Evolutionary conservation across 2,888 invertebrate species (phyloP).

Genomic region (Epistrophella euchroma): DNA sequence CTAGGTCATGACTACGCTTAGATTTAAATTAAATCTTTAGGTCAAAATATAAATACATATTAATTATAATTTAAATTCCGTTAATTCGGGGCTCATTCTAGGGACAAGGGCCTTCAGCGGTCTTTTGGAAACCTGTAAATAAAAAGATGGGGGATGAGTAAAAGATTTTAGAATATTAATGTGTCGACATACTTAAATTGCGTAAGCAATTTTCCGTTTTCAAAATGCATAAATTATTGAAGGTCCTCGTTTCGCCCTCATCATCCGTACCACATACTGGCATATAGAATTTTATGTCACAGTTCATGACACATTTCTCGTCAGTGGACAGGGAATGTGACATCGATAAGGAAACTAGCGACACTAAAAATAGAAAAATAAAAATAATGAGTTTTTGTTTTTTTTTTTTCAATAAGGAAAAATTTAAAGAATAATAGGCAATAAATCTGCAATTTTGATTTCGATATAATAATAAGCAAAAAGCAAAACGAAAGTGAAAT

Average conservation of each 20-base stretch:
- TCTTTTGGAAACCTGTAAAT: constrained; percentile 82
- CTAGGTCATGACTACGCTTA: constrained; percentile 72
- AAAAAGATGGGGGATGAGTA: constrained; percentile 19
- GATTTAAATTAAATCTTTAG: constrained; percentile 71
- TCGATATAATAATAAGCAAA: no score
- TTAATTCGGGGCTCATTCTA: constrained; percentile 89
- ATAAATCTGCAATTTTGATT: no score
- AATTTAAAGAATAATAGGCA: no score
- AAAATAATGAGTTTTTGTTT: background rate
- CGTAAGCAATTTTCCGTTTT: constrained; percentile 83
- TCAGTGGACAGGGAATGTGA: constrained; percentile 81
- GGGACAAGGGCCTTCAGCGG: constrained; percentile 83
- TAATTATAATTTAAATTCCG: constrained; percentile 71
- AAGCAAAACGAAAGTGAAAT: no score
- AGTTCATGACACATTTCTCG: constrained; percentile 82
- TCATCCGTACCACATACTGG: constrained; percentile 83
- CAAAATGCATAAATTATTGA: constrained; percentile 82
- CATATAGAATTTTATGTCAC: constrained; percentile 80
- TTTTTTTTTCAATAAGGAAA: no score
- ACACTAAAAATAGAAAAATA: constrained; percentile 78
- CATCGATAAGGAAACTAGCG: constrained; percentile 79
- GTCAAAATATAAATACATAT: constrained; percentile 74
- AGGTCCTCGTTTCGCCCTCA: constrained; percentile 82
- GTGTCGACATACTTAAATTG: constrained; percentile 78
- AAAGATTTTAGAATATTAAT: background rate